Evolutionary conservation across 2,888 invertebrate species (phyloP).

Genomic region (Scotopteryx bipunctaria): DNA sequence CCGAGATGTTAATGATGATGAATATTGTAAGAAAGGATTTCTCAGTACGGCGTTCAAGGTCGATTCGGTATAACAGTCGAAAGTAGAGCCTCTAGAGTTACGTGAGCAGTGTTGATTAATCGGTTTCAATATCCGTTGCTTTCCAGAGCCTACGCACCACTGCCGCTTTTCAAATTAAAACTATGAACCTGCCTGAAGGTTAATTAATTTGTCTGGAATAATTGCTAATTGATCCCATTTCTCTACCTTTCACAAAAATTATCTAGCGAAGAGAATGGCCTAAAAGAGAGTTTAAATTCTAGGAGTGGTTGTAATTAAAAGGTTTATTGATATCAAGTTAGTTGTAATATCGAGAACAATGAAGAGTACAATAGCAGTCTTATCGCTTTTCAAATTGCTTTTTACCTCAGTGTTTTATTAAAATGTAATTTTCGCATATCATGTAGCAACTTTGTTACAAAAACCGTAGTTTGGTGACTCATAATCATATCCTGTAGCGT

Average conservation of each 20-base stretch:
- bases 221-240: not conserved
- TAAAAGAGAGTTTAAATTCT: not conserved
- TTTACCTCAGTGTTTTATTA: not conserved
- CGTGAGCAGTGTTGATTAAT: constrained; percentile 12
- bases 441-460: no score
- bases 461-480: no score
- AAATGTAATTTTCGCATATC: no score
- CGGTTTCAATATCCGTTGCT: constrained; percentile 1
- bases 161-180: not conserved
- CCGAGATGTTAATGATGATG: no score
- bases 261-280: not conserved
- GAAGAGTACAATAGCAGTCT: no score
- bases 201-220: not conserved
- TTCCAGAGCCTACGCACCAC: constrained; percentile 1
- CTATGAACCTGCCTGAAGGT: not conserved
- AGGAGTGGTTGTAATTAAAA: not conserved
- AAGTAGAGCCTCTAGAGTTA: not conserved
- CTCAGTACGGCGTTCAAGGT: no score
- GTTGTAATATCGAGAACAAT: no score
- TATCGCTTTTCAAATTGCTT: not conserved
- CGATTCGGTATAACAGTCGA: no score
- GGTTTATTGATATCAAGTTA: no score
- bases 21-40: no score
- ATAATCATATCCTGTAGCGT: not conserved
- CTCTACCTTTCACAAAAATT: not conserved